Evolutionary conservation across 2,888 invertebrate species (phyloP).

Genomic region (Brachypterus glaber): DNA sequence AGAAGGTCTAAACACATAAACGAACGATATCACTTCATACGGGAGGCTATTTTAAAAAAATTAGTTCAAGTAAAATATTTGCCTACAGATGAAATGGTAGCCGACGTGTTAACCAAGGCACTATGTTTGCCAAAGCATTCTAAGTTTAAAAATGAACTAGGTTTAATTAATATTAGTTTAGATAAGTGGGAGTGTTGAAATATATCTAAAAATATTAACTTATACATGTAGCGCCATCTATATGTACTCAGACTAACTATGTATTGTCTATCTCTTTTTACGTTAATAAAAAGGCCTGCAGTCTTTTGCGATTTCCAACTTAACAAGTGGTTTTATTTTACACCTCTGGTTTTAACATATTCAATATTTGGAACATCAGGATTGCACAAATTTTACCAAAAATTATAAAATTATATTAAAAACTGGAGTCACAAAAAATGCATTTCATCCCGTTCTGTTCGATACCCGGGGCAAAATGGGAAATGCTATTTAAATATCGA

Average conservation of each 20-base stretch:
- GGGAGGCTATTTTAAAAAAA: slow-evolving; percentile 12
- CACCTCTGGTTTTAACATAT: not conserved
- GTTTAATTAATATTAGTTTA: not conserved
- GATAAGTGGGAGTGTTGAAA: too few relatives aligned
- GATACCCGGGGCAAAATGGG: too few relatives aligned
- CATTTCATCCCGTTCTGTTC: too few relatives aligned
- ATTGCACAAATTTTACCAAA: too few relatives aligned
- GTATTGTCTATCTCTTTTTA: not conserved
- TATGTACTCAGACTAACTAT: not conserved
- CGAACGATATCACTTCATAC: slow-evolving; percentile 17
- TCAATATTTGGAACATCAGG: too few relatives aligned
- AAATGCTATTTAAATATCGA: too few relatives aligned
- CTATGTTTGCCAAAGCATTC: slow-evolving; percentile 8
- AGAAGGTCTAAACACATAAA: slow-evolving; percentile 20
- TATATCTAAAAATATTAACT: slow-evolving; percentile 1
- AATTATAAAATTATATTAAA: too few relatives aligned
- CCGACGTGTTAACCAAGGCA: slow-evolving; percentile 19
- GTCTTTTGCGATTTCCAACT: not conserved
- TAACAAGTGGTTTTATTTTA: not conserved
- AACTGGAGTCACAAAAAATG: too few relatives aligned
- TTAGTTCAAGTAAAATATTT: slow-evolving; percentile 14
- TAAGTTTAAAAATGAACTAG: slow-evolving; percentile 1
- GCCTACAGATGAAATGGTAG: slow-evolving; percentile 15
- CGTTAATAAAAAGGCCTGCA: not conserved
- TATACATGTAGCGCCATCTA: not conserved